Percentiles rank a stretch among this genome's conserved stretches.
Conservation (phyloP, 2,797 vertebrate species). For the Acanthornis magna region DNA sequence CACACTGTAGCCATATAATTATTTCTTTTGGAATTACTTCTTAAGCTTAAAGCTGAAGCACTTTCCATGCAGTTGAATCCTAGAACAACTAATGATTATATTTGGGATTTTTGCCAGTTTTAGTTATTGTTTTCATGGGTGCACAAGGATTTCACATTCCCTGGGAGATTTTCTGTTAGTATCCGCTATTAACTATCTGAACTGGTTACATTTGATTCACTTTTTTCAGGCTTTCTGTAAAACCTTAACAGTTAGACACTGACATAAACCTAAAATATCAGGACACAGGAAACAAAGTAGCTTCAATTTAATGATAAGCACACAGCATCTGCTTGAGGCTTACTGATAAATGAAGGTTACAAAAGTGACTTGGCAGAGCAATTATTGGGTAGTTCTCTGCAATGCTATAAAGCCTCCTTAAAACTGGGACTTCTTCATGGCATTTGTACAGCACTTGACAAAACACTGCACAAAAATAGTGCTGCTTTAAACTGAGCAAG, state of each 20-base stretch:
- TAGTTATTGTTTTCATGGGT: background rate
- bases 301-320: background rate
- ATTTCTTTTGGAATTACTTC: background rate
- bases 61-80: background rate
- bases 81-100: background rate
- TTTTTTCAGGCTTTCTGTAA: background rate
- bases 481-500: background rate
- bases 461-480: background rate
- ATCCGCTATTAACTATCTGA: background rate
- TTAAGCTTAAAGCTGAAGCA: background rate
- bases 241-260: background rate
- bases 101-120: background rate
- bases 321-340: background rate
- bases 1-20: background rate
- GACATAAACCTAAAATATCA: background rate
- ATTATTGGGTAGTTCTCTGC: background rate
- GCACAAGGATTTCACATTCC: background rate
- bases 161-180: background rate
- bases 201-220: background rate
- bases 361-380: background rate
- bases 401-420: background rate
- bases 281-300: background rate
- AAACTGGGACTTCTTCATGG: background rate
- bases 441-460: background rate
- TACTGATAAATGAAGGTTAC: background rate